Evolutionary conservation across 1,140 invertebrate species (phyloP).

Genomic region (Nymphalis io): DNA sequence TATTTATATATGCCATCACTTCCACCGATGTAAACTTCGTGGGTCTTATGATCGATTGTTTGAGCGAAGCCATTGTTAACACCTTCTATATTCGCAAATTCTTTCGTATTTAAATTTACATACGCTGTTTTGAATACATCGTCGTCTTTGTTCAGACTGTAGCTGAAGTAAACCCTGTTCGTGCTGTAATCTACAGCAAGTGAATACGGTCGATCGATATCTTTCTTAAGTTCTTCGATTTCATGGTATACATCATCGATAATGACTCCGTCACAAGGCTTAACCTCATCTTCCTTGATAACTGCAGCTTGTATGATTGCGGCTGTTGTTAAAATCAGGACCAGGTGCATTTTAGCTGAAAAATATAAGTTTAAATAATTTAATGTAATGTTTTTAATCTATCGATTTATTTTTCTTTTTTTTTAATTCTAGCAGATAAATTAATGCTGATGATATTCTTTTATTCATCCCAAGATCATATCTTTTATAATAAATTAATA

Average conservation of each 20-base stretch:
- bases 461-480: too few species aligned
- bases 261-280: constrained; percentile 45
- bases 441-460: too few species aligned
- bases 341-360: constrained; percentile 42
- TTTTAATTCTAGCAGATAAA: too few species aligned
- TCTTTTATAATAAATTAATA: too few species aligned
- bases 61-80: constrained; percentile 64
- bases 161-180: constrained; percentile 63
- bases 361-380: background rate
- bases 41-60: constrained; percentile 53
- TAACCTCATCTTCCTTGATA: constrained; percentile 44
- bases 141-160: constrained; percentile 48
- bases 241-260: constrained; percentile 51
- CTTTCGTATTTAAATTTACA: constrained; percentile 59
- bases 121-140: constrained; percentile 54
- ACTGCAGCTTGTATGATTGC: constrained; percentile 45
- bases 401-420: too few species aligned
- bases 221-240: constrained; percentile 47
- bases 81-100: constrained; percentile 50
- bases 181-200: constrained; percentile 55
- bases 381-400: too few species aligned
- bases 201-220: constrained; percentile 57
- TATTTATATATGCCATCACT: constrained; percentile 66
- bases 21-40: constrained; percentile 60
- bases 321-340: constrained; percentile 42